Percentiles rank a stretch among this genome's conserved stretches.
Conservation (phyloP, 2,113 vertebrate species). For the Eurystomus gularis region DNA sequence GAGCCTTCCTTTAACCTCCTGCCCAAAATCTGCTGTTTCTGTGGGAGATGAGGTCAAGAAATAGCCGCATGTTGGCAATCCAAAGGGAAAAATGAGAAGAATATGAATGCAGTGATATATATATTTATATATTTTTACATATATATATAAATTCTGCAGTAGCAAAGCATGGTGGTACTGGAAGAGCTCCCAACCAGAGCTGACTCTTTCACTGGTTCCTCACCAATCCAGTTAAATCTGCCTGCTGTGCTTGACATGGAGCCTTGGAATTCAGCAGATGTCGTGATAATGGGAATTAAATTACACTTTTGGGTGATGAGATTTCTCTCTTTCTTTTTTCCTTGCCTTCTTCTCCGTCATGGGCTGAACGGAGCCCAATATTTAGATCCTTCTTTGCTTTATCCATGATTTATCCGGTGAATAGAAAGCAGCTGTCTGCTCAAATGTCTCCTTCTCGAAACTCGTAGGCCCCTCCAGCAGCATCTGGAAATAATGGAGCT, state of each 20-base stretch:
- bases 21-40: background rate
- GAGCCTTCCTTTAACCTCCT: background rate
- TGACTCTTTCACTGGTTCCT: background rate
- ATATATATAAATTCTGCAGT: slow-evolving; percentile 37
- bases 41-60: background rate
- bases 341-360: slow-evolving; percentile 27
- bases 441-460: slow-evolving; percentile 76
- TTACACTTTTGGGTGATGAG: background rate
- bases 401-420: slow-evolving; percentile 76
- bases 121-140: too few species aligned
- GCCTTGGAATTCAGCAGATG: background rate
- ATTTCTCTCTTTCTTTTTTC: slow-evolving; percentile 11
- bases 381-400: slow-evolving; percentile 79
- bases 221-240: slow-evolving; percentile 13
- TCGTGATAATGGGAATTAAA: background rate
- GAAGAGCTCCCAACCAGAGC: background rate
- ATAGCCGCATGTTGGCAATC: background rate
- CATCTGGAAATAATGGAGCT: slow-evolving; percentile 94
- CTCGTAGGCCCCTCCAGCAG: slow-evolving; percentile 74
- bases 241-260: background rate
- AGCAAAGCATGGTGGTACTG: slow-evolving; percentile 27
- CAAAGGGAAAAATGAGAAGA: background rate
- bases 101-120: too few species aligned
- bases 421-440: slow-evolving; percentile 84
- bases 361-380: slow-evolving; percentile 56